Base-by-base conservation (phyloP, 1,140 invertebrate genomes). In the Drosophila burlai region DNA sequence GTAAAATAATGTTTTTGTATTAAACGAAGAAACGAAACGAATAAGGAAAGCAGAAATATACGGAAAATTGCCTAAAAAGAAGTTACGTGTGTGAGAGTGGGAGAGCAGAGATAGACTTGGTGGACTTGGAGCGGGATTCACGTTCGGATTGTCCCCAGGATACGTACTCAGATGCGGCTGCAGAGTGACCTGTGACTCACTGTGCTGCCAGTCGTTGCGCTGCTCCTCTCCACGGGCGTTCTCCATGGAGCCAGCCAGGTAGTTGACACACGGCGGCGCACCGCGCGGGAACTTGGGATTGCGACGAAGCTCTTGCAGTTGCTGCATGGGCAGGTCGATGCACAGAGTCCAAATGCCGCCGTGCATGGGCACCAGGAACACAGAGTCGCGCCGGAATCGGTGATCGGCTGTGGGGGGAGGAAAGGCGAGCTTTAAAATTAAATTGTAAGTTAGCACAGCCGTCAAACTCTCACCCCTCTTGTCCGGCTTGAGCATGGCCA, bases 281-380 rank as follows among this genome's bases (percentile, higher is more conserved):
- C 95, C 94, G 2, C 92, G 80, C 11, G 95, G 96, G 91, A 97
- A 97, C 29, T 95, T 92, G 8, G 87, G 96, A 59, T 95, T 94
- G 60, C 94, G 94, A 15, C 94, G 94, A 58, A 97, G 89, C 75
- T 96, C 93, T 69, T 93, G 93, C 59, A 96, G 94, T 91, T 97
- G 96, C 82, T 96, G 95, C 68, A 96, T 96, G 85, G 95, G 94
- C 29, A 97, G 93, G 58, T 96, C 95, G 50, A 97, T 95, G 91
- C 97, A 97, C 83, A 97, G 94, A 0, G 96, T 97, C 97, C 97
- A 97, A 77, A 97, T 97, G 2, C 97, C 97, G 3, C 97, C 97
- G 74, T 97, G 96, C 95, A 97, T 97, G 1, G 97, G 97, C 1
- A 97, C 96, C 13, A 97, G 92, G 90, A 97, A 97, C 31, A 96